phyloP scores from a whole-genome alignment of 2,113 vertebrate genomes.

The Microcebus tavaratra region DNA sequence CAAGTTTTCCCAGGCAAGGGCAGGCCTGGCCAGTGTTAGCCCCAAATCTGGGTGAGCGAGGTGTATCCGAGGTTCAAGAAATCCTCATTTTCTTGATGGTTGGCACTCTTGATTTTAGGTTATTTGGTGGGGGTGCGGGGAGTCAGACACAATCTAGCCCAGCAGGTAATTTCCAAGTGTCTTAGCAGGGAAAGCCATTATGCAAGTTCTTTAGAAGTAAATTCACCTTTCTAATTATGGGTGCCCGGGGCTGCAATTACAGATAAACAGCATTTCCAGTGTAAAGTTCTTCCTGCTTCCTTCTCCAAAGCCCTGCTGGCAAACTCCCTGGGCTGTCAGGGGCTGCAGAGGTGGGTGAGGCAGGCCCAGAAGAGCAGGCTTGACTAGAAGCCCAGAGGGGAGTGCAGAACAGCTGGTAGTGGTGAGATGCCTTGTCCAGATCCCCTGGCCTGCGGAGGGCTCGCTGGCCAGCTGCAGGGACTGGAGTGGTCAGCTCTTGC shows the following conservation, averaged over 20 bases:
- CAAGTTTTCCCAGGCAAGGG: background rate
- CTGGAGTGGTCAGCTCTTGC: background rate
- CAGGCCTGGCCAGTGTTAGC: background rate
- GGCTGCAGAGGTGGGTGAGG: background rate
- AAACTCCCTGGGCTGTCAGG: background rate
- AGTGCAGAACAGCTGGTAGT: fast-evolving
- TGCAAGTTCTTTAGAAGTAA: conserved; percentile 49
- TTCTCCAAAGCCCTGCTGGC: conserved; percentile 13
- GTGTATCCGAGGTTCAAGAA: background rate
- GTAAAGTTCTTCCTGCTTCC: conserved; percentile 53
- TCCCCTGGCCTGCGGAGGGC: background rate
- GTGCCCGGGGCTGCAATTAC: conserved; percentile 37
- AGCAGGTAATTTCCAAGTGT: background rate
- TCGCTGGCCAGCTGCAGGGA: background rate
- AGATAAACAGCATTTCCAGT: conserved; percentile 41
- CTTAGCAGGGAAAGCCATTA: background rate
- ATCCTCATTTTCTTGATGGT: background rate
- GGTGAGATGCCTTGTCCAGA: background rate
- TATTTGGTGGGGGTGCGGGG: background rate
- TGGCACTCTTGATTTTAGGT: background rate
- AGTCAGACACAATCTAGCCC: background rate
- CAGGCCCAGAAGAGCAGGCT: background rate
- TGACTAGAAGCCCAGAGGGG: background rate
- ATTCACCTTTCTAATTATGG: conserved; percentile 57
- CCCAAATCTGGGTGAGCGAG: background rate